phyloP scores from a whole-genome alignment of 2,888 invertebrate genomes.

The Penaeus monodon region DNA sequence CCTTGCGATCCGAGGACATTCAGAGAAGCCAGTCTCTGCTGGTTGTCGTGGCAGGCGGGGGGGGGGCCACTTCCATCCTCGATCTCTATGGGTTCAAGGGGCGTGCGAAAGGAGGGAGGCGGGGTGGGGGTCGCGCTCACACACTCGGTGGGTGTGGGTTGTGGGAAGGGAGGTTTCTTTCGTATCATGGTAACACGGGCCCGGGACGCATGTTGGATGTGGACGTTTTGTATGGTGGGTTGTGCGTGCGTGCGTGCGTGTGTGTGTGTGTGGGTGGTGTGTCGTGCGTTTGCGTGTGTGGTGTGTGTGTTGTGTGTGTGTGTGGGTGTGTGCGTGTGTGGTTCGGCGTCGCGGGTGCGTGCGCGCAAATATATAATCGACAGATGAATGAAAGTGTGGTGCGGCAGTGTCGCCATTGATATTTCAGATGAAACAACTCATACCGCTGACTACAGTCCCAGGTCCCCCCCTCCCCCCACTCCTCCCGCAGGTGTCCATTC shows the following conservation, averaged over 20 bases:
- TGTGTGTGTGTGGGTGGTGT: neutral
- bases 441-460: no score
- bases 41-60: conserved; percentile 83
- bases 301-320: conserved; percentile 18
- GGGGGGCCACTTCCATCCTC: conserved; percentile 83
- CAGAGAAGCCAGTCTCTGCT: conserved; percentile 64
- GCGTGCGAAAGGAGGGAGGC: conserved; percentile 69
- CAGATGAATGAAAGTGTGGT: no score
- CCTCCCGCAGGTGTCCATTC: conserved; percentile 40
- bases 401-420: neutral
- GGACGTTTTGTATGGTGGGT: no score
- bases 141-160: no score
- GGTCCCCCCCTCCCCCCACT: neutral
- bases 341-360: no score
- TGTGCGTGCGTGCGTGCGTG: no score
- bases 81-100: conserved; percentile 87
- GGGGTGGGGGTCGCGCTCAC: no score
- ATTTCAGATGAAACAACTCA: neutral
- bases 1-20: conserved; percentile 63
- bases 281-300: neutral
- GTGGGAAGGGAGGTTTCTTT: no score
- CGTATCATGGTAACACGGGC: no score
- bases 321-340: neutral
- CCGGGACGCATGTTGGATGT: no score
- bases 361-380: neutral